Base-by-base conservation (phyloP, 2,888 invertebrate genomes). In the Uropetala carovei region DNA sequence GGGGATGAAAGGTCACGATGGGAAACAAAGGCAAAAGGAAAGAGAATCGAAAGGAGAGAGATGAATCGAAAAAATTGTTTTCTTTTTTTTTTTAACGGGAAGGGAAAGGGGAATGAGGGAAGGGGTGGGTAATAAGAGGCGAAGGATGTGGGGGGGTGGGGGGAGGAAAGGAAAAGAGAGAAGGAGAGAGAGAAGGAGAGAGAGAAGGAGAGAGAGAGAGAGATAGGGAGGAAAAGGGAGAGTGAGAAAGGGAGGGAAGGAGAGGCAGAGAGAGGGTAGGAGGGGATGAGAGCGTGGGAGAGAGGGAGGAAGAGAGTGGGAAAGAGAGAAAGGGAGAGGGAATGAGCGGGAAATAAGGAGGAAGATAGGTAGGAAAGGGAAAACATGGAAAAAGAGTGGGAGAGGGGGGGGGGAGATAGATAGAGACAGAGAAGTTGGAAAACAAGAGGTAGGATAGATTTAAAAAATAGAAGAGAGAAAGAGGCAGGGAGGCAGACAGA, bases 1-100 rank as follows among this genome's bases (percentile, higher is more conserved):
- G 10, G 59, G 60, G 86, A 60, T 86, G 86, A 86, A 86, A 86
- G 86, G 86, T 59, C 60, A 27, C 86, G 86, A 18, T 22, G 86
- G 7, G 18, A 86, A 86, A 86, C 86, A 75, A 75, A 75, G 75
- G 75, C 0, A 9, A 75, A 27, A 14, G 75, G 75, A 75, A 75
- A 13, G 13, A 27, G 27, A 75, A 75, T 75, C 68, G 68, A 68
- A 68, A 68, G 68, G 68, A 75, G 75, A 75, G 75, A 75, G 75
- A 75, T 75, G 75, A 75, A 22, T 75, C 75, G 75, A 75, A 75
- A 75, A 75, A 27, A 75, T 27, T 13, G 75, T 27, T 75, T 22
- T 75, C 22, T 75, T 75, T 18, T 22, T 75, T 75, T 75, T 75
- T 18, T 75, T 18, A 22, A 75, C 13, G 27, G 43, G 43, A 43